A percentile compares a stretch with the other conserved stretches of the same genome.
Conservation (phyloP, 37 sponge, comb jelly and placozoan species). For the Cliona cf. orientalis region DNA sequence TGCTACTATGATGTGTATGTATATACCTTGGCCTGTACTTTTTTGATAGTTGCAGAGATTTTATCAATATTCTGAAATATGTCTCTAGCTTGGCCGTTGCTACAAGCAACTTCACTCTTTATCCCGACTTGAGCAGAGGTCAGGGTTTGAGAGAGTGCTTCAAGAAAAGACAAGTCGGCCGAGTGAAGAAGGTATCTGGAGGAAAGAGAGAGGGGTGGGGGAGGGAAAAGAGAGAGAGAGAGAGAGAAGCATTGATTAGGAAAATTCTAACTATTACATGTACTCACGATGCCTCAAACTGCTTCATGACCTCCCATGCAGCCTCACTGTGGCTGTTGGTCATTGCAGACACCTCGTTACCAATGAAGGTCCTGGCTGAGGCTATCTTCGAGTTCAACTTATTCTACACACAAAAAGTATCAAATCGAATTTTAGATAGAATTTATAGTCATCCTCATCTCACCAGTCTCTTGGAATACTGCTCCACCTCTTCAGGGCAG, state of each 20-base stretch:
- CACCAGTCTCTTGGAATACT: constrained; percentile 58
- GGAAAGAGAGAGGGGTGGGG: no score
- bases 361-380: not conserved
- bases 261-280: not conserved
- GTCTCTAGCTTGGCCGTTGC: constrained; percentile 64
- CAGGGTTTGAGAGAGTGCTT: constrained; percentile 34
- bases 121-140: constrained; percentile 60
- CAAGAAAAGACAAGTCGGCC: constrained; percentile 54
- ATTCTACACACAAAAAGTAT: constrained; percentile 21
- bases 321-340: not conserved
- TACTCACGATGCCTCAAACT: constrained; percentile 28
- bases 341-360: constrained; percentile 13
- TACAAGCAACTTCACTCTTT: constrained; percentile 78
- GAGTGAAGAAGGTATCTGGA: constrained; percentile 43
- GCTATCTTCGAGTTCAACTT: constrained; percentile 13
- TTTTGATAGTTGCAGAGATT: not conserved
- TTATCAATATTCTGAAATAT: constrained; percentile 22
- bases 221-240: no score
- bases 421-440: not conserved
- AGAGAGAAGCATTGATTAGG: not conserved
- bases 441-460: not conserved
- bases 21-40: not conserved
- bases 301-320: not conserved
- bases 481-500: constrained; percentile 78
- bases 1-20: not conserved